A percentile compares a stretch with the other conserved stretches of the same genome.
Evolutionary conservation across 2,888 invertebrate genomes (phyloP).

Genomic region (Euplagia quadripunctaria): DNA sequence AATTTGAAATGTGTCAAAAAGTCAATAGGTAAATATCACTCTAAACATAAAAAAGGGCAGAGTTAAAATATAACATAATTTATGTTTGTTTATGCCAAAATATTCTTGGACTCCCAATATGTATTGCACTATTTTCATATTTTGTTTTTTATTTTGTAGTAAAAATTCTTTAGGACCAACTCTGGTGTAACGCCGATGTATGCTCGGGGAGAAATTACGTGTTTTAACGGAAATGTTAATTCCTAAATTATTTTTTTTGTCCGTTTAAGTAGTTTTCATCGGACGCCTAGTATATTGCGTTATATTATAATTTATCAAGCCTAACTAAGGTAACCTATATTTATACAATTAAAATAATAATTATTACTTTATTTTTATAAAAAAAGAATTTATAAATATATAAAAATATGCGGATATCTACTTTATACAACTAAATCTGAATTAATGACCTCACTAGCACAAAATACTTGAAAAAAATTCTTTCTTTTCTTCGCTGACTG

Average conservation of each 20-base stretch:
- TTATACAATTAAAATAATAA: too few relatives aligned
- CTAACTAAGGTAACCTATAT: too few relatives aligned
- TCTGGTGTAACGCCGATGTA: neutral
- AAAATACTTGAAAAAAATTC: too few relatives aligned
- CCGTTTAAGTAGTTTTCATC: neutral
- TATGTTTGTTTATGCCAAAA: neutral
- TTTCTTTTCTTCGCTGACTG: neutral
- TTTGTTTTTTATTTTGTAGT: neutral
- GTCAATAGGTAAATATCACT: too few relatives aligned
- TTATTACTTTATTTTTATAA: too few relatives aligned
- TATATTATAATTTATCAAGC: neutral
- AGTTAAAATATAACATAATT: neutral
- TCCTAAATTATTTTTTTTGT: neutral
- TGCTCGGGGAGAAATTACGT: neutral
- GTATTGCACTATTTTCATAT: neutral
- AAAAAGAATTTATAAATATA: too few relatives aligned
- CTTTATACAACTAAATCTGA: neutral
- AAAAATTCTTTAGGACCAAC: neutral
- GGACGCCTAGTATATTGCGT: neutral
- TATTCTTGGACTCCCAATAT: neutral
- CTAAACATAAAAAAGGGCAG: too few relatives aligned
- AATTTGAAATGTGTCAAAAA: too few relatives aligned
- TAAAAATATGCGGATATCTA: too few relatives aligned
- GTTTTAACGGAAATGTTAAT: neutral
- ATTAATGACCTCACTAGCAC: too few relatives aligned